These are phyloP conservation scores for Cassiopea xamachana DNA, from an alignment of 30 jellyfish, hydroid and myxozoan species.

Conservation along the genomic window DNA sequence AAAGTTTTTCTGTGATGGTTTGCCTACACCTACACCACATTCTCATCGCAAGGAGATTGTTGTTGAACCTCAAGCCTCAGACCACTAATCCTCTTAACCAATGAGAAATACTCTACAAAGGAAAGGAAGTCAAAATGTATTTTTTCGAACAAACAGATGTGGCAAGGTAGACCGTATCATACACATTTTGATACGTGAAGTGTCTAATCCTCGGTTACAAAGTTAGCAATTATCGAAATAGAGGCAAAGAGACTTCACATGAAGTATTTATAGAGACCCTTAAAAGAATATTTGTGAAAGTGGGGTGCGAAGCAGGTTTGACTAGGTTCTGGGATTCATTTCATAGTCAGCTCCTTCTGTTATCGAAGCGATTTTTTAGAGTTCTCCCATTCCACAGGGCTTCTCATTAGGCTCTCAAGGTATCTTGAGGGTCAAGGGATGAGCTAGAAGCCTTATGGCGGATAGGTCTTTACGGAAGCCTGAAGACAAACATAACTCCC, in stretches of 20 bases:
- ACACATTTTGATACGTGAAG: background rate
- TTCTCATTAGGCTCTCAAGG: slow-evolving; percentile 74
- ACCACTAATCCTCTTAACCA: background rate
- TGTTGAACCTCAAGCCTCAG: background rate
- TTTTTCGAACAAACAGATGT: background rate
- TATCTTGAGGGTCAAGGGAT: slow-evolving; percentile 81
- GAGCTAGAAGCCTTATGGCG: slow-evolving; percentile 80
- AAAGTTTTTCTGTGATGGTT: background rate
- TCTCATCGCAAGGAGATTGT: background rate
- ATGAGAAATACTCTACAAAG: background rate
- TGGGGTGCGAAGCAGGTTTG: slow-evolving; percentile 55
- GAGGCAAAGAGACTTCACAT: slow-evolving; percentile 27
- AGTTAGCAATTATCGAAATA: background rate
- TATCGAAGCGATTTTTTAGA: background rate
- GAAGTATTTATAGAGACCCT: slow-evolving; percentile 54
- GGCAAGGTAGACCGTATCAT: background rate
- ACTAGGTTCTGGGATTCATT: background rate
- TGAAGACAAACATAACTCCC: slow-evolving; percentile 62
- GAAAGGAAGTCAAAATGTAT: background rate
- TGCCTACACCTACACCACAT: background rate
- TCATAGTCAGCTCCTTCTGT: background rate
- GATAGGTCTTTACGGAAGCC: slow-evolving; percentile 79
- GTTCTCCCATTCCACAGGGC: background rate
- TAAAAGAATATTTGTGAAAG: slow-evolving; percentile 19
- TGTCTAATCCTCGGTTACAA: slow-evolving; percentile 3